Conservation (phyloP, 2,113 vertebrate species). For the Corynorhinus townsendii region DNA sequence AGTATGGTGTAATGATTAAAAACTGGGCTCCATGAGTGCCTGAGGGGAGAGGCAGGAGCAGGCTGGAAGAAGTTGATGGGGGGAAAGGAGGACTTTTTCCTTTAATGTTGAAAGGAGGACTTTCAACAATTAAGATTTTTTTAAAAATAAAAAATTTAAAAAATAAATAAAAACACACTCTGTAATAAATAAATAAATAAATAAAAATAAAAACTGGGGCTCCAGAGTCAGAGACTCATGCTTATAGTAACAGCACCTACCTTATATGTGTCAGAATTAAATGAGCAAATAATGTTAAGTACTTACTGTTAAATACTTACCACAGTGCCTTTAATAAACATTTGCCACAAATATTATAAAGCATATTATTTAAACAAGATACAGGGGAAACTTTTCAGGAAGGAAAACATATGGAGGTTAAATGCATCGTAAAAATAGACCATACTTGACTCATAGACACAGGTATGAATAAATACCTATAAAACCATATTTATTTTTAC, state of each 20-base stretch:
- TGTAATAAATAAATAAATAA: too few relatives aligned
- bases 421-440: not conserved
- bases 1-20: not conserved
- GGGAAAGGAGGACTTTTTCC: too few relatives aligned
- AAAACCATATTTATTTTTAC: slow-evolving; percentile 20
- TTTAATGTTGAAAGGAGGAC: too few relatives aligned
- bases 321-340: not conserved
- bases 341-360: not conserved
- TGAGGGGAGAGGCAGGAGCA: not conserved
- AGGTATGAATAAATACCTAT: not conserved
- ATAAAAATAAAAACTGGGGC: not conserved
- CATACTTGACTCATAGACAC: not conserved
- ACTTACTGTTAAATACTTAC: not conserved
- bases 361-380: not conserved
- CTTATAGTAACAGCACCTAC: not conserved
- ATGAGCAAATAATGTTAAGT: not conserved
- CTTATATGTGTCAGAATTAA: not conserved
- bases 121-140: not conserved
- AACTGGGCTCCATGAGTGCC: not conserved
- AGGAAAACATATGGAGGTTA: not conserved
- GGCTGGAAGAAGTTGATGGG: not conserved
- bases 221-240: not conserved
- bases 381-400: not conserved
- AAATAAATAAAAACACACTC: too few relatives aligned
- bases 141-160: too few relatives aligned